A percentile compares a stretch with the other conserved stretches of the same genome.
phyloP scores from a whole-genome alignment of 2,888 invertebrate genomes.

The Macrostomum cliftonense region DNA sequence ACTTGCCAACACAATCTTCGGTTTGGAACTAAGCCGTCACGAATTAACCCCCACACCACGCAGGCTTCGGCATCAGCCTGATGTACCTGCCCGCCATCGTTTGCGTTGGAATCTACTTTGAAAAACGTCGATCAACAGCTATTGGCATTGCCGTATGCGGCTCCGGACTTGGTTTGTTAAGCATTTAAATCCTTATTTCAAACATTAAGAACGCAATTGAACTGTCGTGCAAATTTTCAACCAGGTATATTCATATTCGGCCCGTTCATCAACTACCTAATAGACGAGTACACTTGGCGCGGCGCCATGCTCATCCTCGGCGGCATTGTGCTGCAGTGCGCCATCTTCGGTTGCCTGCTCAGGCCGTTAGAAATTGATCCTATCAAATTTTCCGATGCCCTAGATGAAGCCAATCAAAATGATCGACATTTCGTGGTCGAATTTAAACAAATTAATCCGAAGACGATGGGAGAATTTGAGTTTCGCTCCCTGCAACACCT shows the following conservation, averaged over 20 bases:
- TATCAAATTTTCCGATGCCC: too few relatives aligned
- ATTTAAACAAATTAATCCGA: too few relatives aligned
- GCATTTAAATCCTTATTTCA: too few relatives aligned
- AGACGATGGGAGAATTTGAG: too few relatives aligned
- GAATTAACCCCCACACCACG: too few relatives aligned
- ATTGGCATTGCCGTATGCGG: conserved; percentile 89
- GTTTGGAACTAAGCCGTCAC: too few relatives aligned
- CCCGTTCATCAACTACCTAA: conserved; percentile 42
- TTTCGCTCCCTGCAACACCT: too few relatives aligned
- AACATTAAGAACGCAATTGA: too few relatives aligned
- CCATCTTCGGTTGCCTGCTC: conserved; percentile 73
- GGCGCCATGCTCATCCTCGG: conserved; percentile 67
- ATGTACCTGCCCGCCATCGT: conserved; percentile 95
- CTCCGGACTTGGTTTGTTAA: conserved; percentile 67
- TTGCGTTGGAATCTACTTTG: conserved; percentile 88
- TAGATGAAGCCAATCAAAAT: too few relatives aligned
- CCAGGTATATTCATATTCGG: conserved; percentile 57
- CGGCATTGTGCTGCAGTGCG: conserved; percentile 64
- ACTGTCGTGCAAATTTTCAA: too few relatives aligned
- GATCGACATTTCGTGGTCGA: too few relatives aligned
- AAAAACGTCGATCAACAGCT: conserved; percentile 73
- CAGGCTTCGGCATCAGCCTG: conserved; percentile 78
- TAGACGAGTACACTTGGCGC: conserved; percentile 60
- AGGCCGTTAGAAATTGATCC: conserved; percentile 43
- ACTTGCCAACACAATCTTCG: too few relatives aligned